Conservation (phyloP, 1,140 invertebrate species). For the Ctenoplectra terminalis region DNA sequence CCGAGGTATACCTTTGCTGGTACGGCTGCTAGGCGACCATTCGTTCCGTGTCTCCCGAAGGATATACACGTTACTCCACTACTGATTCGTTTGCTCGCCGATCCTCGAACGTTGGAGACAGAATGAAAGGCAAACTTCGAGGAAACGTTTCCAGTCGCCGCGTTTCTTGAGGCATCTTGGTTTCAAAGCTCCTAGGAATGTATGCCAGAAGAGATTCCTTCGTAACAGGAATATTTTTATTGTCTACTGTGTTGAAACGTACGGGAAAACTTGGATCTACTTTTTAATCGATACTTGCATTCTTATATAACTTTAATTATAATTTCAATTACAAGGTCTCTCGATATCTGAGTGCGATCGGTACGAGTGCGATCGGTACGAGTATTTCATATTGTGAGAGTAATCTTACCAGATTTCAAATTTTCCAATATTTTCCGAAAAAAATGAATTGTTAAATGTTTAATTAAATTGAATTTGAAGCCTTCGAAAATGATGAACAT, state of each 20-base stretch:
- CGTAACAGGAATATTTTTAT: neutral
- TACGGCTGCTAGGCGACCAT: slow-evolving; percentile 52
- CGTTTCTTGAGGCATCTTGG: neutral
- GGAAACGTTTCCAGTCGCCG: neutral
- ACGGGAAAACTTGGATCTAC: neutral
- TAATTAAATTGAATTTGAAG: neutral
- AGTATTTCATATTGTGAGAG: neutral
- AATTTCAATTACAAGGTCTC: too few species aligned
- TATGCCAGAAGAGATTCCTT: neutral
- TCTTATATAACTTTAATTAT: too few species aligned
- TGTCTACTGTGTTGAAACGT: neutral
- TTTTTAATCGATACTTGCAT: too few species aligned
- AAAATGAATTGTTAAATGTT: too few species aligned
- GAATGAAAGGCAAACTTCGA: slow-evolving; percentile 48
- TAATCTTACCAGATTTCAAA: neutral
- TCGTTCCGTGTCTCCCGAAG: slow-evolving; percentile 61
- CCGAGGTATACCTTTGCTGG: slow-evolving; percentile 56
- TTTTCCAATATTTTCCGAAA: neutral
- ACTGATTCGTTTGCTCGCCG: slow-evolving; percentile 55
- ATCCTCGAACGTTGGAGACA: slow-evolving; percentile 21
- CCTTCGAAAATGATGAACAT: too few species aligned
- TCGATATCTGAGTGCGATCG: too few species aligned
- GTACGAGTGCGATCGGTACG: too few species aligned
- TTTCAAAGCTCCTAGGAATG: too few species aligned
- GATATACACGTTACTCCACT: slow-evolving; percentile 65